Evolutionary conservation across 2,113 vertebrate genomes (phyloP).

Genomic region (Nothoprocta perdicaria): DNA sequence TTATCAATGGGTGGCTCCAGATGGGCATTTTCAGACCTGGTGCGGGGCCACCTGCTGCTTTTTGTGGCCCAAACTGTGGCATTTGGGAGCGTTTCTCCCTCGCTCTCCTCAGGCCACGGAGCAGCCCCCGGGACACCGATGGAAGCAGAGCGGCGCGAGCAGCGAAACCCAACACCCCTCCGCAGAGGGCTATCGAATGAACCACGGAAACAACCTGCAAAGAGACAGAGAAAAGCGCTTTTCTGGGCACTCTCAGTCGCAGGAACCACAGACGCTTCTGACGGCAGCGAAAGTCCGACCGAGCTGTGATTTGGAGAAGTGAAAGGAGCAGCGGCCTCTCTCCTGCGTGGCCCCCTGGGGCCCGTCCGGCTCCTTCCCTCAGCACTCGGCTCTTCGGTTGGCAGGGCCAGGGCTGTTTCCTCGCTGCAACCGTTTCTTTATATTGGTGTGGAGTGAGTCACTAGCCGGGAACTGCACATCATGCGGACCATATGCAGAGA

Average conservation of each 20-base stretch:
- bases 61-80: not conserved
- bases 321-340: not conserved
- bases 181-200: not conserved
- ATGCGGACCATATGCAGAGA: constrained; percentile 60
- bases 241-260: constrained; percentile 9
- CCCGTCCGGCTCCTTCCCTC: not conserved
- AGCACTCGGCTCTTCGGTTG: not conserved
- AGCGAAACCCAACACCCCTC: constrained; percentile 51
- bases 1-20: not conserved
- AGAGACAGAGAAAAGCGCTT: constrained; percentile 19
- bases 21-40: not conserved
- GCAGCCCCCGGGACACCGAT: constrained; percentile 9
- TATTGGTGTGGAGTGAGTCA: constrained; percentile 42
- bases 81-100: constrained; percentile 7
- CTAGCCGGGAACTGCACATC: constrained; percentile 50
- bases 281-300: not conserved
- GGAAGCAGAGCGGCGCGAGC: constrained; percentile 56
- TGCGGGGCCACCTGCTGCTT: constrained; percentile 11
- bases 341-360: accelerated
- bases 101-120: not conserved
- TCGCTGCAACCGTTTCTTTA: constrained; percentile 14
- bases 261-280: not conserved
- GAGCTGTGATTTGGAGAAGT: not conserved
- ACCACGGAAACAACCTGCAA: constrained; percentile 33
- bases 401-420: not conserved